These are phyloP conservation scores for Meganola albula DNA, from an alignment of 2,888 invertebrate genomes.

Conservation along the genomic window DNA sequence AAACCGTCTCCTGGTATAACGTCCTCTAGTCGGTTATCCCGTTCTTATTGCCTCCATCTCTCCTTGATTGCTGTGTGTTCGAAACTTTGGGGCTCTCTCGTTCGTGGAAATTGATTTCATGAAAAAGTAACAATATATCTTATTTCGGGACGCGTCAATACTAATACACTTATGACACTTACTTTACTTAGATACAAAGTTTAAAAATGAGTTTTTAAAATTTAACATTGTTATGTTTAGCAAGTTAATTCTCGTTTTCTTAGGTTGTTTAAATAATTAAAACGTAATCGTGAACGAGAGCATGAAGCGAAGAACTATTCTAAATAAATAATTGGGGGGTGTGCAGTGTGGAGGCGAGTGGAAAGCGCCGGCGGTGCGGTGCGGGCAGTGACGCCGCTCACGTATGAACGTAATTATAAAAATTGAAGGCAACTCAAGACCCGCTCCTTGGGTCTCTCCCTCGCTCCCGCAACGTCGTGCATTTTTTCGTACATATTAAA, in stretches of 20 bases:
- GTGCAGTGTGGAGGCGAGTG: constrained; percentile 22
- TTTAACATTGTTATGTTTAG: no score
- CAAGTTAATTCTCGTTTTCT: background rate
- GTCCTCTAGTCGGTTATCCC: constrained; percentile 74
- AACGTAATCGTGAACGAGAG: constrained; percentile 45
- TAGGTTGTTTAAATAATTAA: constrained; percentile 44
- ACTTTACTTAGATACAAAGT: no score
- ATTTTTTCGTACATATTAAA: constrained; percentile 79
- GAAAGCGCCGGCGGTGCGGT: constrained; percentile 28
- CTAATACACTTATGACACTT: constrained; percentile 20
- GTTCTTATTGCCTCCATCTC: constrained; percentile 74
- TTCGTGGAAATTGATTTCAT: constrained; percentile 67
- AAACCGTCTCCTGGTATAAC: constrained; percentile 77
- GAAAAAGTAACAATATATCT: constrained; percentile 58
- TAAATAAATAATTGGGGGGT: constrained; percentile 57
- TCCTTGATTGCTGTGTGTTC: constrained; percentile 72
- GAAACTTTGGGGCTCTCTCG: constrained; percentile 63
- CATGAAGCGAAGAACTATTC: constrained; percentile 46
- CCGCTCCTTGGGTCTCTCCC: constrained; percentile 64
- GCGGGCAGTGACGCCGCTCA: constrained; percentile 66
- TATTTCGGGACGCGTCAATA: constrained; percentile 36
- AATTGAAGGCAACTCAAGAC: constrained; percentile 72
- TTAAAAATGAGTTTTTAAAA: no score
- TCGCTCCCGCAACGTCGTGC: constrained; percentile 72
- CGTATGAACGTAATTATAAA: constrained; percentile 79